Base-by-base conservation (phyloP, 2,113 vertebrate species). In the Callipepla californica region DNA sequence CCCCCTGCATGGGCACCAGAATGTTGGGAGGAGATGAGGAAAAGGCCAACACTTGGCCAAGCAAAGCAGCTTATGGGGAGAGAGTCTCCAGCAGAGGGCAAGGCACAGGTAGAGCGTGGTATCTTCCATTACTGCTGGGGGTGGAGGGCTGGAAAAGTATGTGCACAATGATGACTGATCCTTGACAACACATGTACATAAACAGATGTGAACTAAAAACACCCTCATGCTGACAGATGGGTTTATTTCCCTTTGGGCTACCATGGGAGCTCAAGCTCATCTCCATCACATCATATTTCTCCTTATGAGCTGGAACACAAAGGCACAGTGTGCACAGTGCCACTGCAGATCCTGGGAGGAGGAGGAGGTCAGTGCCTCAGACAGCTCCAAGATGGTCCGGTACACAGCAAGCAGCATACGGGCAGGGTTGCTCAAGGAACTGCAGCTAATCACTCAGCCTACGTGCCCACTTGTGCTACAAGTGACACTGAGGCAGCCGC, bases 381-480 rank as follows among this genome's bases (percentile, higher is more conserved):
- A 10, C 0, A 42, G 42, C 66, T 72, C 40, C 7, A 21, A 40
- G 18, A 40, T 40, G n/a, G 32, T 26, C 18, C 13, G 22, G 13
- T 4, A 22, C 48, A 23, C 23, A 28, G 9, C 9, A 47, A 79
- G 48, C 18, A n/a, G 65, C n/a, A n/a, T 0, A 0, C 9, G 47
- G 57, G 38, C 1, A 0, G 20, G 12, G 45, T 26, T 36, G 73
- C 45, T 44, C 17, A 18, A 53, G 73, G 30, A 61, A 51, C 36
- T 22, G 30, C 44, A 51, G 14, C 26, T 44, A 26, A 20, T 8
- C 48, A 38, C 62, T 42, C 28, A 59, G 44, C 62, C 53, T 15
- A 25, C 19, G 1, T 1, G 12, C 9, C 28, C 6, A 0, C 2
- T 9, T 19, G 13, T 0, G 2, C n/a, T 15, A 14, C 2, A 0